Conservation (phyloP, 2,797 vertebrate genomes). For the Lates japonicus region DNA sequence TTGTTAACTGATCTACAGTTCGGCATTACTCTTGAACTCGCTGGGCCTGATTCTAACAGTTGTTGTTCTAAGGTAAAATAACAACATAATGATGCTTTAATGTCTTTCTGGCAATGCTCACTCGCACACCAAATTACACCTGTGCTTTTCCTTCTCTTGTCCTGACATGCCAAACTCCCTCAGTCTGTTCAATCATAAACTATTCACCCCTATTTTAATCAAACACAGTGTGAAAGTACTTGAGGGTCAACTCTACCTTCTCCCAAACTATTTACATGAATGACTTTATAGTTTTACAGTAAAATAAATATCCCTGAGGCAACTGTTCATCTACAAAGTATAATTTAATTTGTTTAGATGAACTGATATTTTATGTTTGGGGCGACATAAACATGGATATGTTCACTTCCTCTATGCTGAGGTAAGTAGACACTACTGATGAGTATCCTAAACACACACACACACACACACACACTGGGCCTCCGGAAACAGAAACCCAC, state of each 20-base stretch:
- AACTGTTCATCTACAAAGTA: not conserved
- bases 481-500: constrained; percentile 9
- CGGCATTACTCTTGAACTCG: no score
- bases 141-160: not conserved
- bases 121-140: no score
- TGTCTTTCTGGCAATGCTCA: no score
- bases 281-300: not conserved
- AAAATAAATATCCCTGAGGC: not conserved
- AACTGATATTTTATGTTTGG: not conserved
- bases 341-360: not conserved
- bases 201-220: not conserved
- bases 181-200: not conserved
- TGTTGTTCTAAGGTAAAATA: no score
- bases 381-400: not conserved
- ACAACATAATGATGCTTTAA: no score
- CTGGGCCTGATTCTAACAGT: no score
- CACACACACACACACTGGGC: not conserved
- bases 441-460: not conserved
- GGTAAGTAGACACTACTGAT: no score
- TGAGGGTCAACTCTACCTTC: not conserved
- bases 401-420: no score
- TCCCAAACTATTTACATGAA: not conserved
- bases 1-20: no score
- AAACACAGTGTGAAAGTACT: not conserved
- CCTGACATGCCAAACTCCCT: not conserved